phyloP scores from a whole-genome alignment of 2,888 invertebrate species.

The Scrobipalpa costella region DNA sequence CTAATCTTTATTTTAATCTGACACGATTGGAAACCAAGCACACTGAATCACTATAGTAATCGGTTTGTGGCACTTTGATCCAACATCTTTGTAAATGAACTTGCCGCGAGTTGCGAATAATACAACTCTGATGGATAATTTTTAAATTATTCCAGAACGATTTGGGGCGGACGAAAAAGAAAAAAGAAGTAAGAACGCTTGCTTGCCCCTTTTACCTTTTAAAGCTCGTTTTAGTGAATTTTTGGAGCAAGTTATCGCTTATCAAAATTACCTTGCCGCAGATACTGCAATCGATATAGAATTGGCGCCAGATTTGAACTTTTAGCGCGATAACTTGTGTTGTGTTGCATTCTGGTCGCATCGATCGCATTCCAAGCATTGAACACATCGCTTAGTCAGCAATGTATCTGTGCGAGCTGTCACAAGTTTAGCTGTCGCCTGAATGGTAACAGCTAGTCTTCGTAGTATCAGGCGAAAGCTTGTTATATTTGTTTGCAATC shows the following conservation, averaged over 20 bases:
- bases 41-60: conserved; percentile 21
- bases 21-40: conserved; percentile 20
- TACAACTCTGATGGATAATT: conserved; percentile 66
- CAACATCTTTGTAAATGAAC: neutral
- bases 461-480: conserved; percentile 60
- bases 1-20: conserved; percentile 8
- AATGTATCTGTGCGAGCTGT: conserved; percentile 54
- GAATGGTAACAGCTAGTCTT: conserved; percentile 65
- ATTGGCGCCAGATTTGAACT: conserved; percentile 59
- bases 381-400: conserved; percentile 77
- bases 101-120: conserved; percentile 15
- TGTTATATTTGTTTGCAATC: conserved; percentile 72
- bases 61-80: conserved; percentile 28
- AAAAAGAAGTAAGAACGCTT: conserved; percentile 97
- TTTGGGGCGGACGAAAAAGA: conserved; percentile 98
- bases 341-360: conserved; percentile 64
- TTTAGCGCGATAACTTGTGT: conserved; percentile 75
- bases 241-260: conserved; percentile 78
- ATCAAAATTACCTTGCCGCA: conserved; percentile 60
- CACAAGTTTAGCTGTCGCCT: conserved; percentile 68
- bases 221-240: conserved; percentile 77
- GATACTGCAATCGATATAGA: conserved; percentile 45
- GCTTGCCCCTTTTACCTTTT: conserved; percentile 81
- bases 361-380: conserved; percentile 69
- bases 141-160: conserved; percentile 88